Evolutionary conservation across 2,888 invertebrate species (phyloP), one percentile per base, ranked within the genome.

Genomic region (Melanophora roralis): DNA sequence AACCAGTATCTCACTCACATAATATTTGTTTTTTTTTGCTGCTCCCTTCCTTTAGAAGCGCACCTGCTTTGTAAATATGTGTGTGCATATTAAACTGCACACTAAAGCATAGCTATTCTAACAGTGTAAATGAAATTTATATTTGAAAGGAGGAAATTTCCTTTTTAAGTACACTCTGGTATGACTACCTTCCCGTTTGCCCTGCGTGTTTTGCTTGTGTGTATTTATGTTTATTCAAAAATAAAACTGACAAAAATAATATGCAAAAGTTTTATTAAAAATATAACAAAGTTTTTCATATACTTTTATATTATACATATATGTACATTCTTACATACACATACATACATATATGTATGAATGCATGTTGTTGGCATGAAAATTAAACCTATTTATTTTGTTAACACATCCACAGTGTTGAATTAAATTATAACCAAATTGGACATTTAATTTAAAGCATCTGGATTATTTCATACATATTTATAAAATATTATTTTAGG

Each of bases 51-150:
- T n/a, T n/a, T n/a, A n/a, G n/a, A n/a, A n/a, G n/a, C n/a, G n/a
- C n/a, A n/a, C n/a, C n/a, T n/a, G n/a, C n/a, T n/a, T n/a, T n/a
- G n/a, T n/a, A n/a, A n/a, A n/a, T n/a, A n/a, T n/a, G n/a, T n/a
- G n/a, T n/a, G n/a, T n/a, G n/a, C 27, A 27, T 27, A 6, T 27
- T 27, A 5, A 40, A 1, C 14, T 14, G 14, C 40, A 36, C 51
- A 43, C 40, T 32, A 55, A 21, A 43, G 34, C 55, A 43, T 21
- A 27, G 6, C 43, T 43, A 68, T 34, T 11, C 27, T 68, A 68
- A 68, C 36, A 60, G 43, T 8, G 53, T 38, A 72, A 62, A 62
- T 72, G 49, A 60, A 60, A 71, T 49, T 43, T 51, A 51, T 6
- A 27, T 27, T 71, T 72, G 32, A 45, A 51, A 64, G 6, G 53